Evolutionary conservation across 1,140 invertebrate species (phyloP), one percentile per base, ranked within the genome.

Genomic region (Zophobas morio): DNA sequence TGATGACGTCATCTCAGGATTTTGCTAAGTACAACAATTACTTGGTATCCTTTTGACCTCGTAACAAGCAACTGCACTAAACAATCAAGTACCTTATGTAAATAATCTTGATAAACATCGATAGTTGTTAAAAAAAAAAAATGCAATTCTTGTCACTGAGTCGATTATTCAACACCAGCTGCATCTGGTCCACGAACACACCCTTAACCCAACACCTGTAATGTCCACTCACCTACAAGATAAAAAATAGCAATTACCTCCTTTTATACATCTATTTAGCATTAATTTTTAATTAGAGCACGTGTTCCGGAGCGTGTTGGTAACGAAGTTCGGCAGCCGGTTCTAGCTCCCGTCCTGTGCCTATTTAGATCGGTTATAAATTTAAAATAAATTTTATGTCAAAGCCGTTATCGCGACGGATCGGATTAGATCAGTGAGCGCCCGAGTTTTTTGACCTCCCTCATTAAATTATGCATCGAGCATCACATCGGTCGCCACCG

Each of bases 361-460:
- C 60, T 42, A 42, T 66, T 66, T 39, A 34, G 35, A 39, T 39
- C 60, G 60, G 60, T 66, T 42, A 66, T 66, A 66, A 66, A 66
- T 66, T 42, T 66, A 66, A 66, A 66, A 66, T 66, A 66, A 66
- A 66, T 66, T 66, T 66, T 66, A 66, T 66, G 60, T 66, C 60
- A 66, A 36, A 66, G 60, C 39, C 39, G 60, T 66, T 66, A 66
- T 66, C 60, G 60, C 60, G 60, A 66, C 42, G 39, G 60, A 42
- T 66, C 37, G 60, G 60, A 66, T 66, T 66, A 66, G 60, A 66
- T 42, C 8, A 6, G 8, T 42, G 39, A 66, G 60, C 60, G 60
- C 20, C 42, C 60, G 60, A 42, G 60, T 66, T 66, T 66, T 66
- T 66, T 66, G 60, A 66, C 60, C 60, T 32, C 34, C 54, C 34